Evolutionary conservation across 2,797 vertebrate genomes (phyloP).

Genomic region (Enteromius mattozi): DNA sequence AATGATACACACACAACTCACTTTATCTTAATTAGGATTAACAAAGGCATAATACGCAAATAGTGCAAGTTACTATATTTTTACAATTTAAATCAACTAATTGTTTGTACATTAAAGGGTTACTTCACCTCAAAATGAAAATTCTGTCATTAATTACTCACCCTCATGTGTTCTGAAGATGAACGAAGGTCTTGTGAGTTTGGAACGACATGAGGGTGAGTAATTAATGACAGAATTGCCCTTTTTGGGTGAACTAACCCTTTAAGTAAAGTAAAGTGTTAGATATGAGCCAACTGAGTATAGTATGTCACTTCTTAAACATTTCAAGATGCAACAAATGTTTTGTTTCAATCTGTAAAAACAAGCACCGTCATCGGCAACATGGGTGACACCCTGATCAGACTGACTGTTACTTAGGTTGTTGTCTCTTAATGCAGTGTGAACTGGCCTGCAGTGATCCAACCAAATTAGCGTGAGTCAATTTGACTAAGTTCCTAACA

Average conservation of each 20-base stretch:
- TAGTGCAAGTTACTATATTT: neutral
- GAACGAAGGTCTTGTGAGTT: no score
- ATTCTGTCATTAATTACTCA: no score
- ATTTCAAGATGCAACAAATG: neutral
- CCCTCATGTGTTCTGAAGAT: no score
- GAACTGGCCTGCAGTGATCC: neutral
- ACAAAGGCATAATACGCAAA: neutral
- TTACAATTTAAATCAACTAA: neutral
- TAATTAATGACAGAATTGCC: no score
- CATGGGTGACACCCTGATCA: neutral
- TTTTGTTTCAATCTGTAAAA: neutral
- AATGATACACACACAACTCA: neutral
- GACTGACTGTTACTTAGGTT: neutral
- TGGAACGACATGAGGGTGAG: no score
- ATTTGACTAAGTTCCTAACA: neutral
- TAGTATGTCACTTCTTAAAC: neutral
- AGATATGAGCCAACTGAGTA: neutral
- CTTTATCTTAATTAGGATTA: neutral
- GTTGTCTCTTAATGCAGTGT: neutral
- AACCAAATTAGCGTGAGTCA: neutral
- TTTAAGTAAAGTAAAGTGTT: no score
- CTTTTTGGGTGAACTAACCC: no score
- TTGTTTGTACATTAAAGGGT: no score
- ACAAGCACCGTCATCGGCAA: neutral
- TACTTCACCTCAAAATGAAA: no score